These are phyloP conservation scores for Protodeltote pygarga DNA, from an alignment of 2,888 invertebrate genomes.

Conservation along the genomic window DNA sequence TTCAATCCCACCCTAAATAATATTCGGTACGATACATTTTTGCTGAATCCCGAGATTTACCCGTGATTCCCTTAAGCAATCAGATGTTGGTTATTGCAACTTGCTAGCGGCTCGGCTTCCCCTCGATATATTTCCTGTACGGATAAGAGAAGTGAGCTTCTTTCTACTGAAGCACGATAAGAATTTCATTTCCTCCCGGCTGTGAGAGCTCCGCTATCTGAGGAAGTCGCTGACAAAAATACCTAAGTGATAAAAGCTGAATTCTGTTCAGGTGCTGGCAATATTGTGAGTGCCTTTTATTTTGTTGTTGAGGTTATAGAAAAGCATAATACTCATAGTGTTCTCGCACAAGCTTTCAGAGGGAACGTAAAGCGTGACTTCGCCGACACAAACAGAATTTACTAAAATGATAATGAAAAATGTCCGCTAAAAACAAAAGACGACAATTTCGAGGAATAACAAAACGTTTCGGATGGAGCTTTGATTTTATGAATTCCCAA, in stretches of 20 bases:
- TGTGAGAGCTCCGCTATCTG: slow-evolving; percentile 80
- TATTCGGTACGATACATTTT: slow-evolving; percentile 63
- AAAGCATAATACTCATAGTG: slow-evolving; percentile 23
- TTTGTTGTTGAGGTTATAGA: slow-evolving; percentile 45
- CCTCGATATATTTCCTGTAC: slow-evolving; percentile 81
- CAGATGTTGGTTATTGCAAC: slow-evolving; percentile 79
- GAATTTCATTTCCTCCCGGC: slow-evolving; percentile 86
- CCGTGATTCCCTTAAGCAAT: slow-evolving; percentile 76
- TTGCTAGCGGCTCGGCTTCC: slow-evolving; percentile 62
- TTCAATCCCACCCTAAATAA: slow-evolving; percentile 54
- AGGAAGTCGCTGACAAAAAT: slow-evolving; percentile 84
- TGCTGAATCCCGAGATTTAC: slow-evolving; percentile 63
- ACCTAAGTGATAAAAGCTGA: slow-evolving; percentile 83
- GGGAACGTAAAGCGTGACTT: slow-evolving; percentile 20
- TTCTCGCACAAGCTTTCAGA: slow-evolving; percentile 17
- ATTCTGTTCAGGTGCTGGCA: slow-evolving; percentile 71
- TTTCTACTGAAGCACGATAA: slow-evolving; percentile 83
- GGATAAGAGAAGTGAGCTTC: slow-evolving; percentile 83
- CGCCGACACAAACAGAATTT: slow-evolving; percentile 18
- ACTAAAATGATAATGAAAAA: slow-evolving; percentile 49
- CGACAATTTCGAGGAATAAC: slow-evolving; percentile 71
- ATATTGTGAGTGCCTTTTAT: slow-evolving; percentile 62
- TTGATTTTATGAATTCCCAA: slow-evolving; percentile 84
- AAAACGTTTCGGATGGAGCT: slow-evolving; percentile 67
- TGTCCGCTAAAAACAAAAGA: slow-evolving; percentile 56